Evolutionary conservation across 2,113 vertebrate species (phyloP).

Genomic region (Hyla sarda): DNA sequence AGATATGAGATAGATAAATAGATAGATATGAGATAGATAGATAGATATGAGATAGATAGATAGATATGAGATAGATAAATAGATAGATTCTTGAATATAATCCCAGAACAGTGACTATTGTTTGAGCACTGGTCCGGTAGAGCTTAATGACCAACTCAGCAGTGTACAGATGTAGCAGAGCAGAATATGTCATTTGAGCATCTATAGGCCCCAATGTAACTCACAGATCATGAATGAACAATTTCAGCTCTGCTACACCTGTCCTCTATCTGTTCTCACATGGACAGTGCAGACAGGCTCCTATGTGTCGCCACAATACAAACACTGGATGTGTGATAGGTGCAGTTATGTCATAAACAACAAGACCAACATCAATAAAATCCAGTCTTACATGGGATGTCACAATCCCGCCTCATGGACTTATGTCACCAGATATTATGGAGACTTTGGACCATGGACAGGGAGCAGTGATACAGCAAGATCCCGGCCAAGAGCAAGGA

Average conservation of each 20-base stretch:
- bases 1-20: too few relatives aligned
- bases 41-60: too few relatives aligned
- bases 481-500: neutral
- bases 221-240: neutral
- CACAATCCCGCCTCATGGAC: neutral
- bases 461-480: neutral
- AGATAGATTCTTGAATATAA: neutral
- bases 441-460: neutral
- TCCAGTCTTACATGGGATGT: neutral
- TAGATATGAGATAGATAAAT: too few relatives aligned
- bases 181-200: too few relatives aligned
- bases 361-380: neutral
- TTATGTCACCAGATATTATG: constrained; percentile 20
- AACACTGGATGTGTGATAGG: neutral
- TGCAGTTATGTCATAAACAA: constrained; percentile 10
- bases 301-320: neutral
- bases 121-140: too few relatives aligned
- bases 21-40: too few relatives aligned
- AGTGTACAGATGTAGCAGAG: neutral
- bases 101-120: neutral
- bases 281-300: neutral
- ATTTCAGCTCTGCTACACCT: neutral
- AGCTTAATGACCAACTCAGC: neutral
- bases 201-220: too few relatives aligned
- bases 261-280: neutral